Evolutionary conservation across 2,888 invertebrate genomes (phyloP).

Genomic region (Rhingia rostrata): DNA sequence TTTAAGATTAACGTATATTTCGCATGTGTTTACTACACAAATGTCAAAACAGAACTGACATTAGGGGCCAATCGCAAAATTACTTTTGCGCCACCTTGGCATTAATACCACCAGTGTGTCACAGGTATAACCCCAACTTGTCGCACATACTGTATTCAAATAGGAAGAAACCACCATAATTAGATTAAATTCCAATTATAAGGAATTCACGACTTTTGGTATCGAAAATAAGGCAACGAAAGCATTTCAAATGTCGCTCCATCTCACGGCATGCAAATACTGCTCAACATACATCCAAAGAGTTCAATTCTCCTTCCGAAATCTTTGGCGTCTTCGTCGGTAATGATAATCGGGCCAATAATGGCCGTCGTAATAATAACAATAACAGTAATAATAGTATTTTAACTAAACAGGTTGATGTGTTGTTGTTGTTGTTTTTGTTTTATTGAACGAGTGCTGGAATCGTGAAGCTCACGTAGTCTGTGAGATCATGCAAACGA

Average conservation of each 20-base stretch:
- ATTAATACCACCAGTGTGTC: too few relatives aligned
- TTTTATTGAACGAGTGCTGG: slow-evolving; percentile 14
- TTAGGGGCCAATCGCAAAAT: too few relatives aligned
- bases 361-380: slow-evolving; percentile 64
- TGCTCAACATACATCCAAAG: not conserved
- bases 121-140: not conserved
- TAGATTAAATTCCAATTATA: slow-evolving; percentile 56
- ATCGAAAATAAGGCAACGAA: slow-evolving; percentile 45
- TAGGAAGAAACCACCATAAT: slow-evolving; percentile 43
- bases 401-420: slow-evolving; percentile 69
- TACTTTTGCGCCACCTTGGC: too few relatives aligned
- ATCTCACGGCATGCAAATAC: slow-evolving; percentile 45
- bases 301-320: slow-evolving; percentile 48
- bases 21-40: too few relatives aligned
- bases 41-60: too few relatives aligned
- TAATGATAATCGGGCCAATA: slow-evolving; percentile 66
- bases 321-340: slow-evolving; percentile 44
- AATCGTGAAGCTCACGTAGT: slow-evolving; percentile 57
- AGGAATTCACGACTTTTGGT: slow-evolving; percentile 55
- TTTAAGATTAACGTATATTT: too few relatives aligned
- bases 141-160: slow-evolving; percentile 15
- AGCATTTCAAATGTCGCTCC: slow-evolving; percentile 52
- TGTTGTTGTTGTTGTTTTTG: slow-evolving; percentile 15
- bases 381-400: slow-evolving; percentile 72
- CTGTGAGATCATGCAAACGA: slow-evolving; percentile 59